Percentiles rank a stretch among this genome's conserved stretches.
phyloP scores from a whole-genome alignment of 2,113 vertebrate species.

The Toxotes jaculatrix region DNA sequence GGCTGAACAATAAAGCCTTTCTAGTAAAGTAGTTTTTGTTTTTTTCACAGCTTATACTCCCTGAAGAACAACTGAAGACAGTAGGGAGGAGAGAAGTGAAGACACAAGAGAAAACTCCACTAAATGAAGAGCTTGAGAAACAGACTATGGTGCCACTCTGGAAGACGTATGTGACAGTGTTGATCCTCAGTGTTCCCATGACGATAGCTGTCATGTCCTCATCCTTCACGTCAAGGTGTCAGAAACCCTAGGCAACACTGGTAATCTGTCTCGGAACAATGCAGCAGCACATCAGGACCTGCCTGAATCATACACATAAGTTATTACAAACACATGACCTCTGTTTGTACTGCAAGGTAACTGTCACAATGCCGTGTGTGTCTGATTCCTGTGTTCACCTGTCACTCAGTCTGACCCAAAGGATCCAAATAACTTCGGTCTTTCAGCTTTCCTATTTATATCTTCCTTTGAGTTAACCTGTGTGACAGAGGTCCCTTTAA shows the following conservation, averaged over 20 bases:
- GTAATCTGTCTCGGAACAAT: slow-evolving; percentile 24
- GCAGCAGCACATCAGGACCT: slow-evolving; percentile 19
- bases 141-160: slow-evolving; percentile 27
- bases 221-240: slow-evolving; percentile 40
- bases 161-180: slow-evolving; percentile 42
- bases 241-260: slow-evolving; percentile 19
- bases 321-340: slow-evolving; percentile 31
- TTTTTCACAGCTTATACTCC: not conserved
- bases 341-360: not conserved
- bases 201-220: slow-evolving; percentile 33
- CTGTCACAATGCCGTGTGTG: not conserved
- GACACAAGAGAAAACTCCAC: slow-evolving; percentile 8
- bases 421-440: not conserved
- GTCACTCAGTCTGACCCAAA: slow-evolving; percentile 18
- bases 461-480: not conserved
- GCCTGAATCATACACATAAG: slow-evolving; percentile 14
- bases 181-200: slow-evolving; percentile 49
- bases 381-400: not conserved
- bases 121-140: slow-evolving; percentile 47
- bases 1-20: not conserved
- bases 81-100: not conserved
- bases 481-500: not conserved
- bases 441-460: not conserved
- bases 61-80: not conserved
- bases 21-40: not conserved